Conservation (phyloP, 2,797 vertebrate species). For the Siniperca scherzeri region DNA sequence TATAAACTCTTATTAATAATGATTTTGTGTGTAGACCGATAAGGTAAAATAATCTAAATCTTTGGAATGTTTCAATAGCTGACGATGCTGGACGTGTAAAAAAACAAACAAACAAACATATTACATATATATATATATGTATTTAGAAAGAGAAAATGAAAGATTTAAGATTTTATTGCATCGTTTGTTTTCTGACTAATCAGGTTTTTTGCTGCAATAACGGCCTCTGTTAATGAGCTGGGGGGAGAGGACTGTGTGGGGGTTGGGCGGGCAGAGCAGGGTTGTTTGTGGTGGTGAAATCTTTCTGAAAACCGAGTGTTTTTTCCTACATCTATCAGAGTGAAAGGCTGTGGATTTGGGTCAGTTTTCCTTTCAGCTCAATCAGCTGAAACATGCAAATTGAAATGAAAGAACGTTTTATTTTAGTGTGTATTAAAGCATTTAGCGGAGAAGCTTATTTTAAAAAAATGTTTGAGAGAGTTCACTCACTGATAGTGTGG, state of each 20-base stretch:
- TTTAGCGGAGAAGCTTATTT: not conserved
- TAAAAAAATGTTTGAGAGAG: not conserved
- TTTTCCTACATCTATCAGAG: not conserved
- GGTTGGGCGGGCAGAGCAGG: constrained; percentile 29
- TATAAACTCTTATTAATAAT: constrained; percentile 18
- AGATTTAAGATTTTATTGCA: constrained; percentile 12
- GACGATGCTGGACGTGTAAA: constrained; percentile 22
- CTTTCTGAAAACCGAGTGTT: not conserved
- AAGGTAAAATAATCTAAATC: constrained; percentile 49
- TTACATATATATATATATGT: too few species aligned
- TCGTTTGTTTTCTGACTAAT: constrained; percentile 69
- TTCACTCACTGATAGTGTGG: constrained; percentile 19
- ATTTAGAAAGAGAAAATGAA: constrained; percentile 24
- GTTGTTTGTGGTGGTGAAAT: constrained; percentile 17
- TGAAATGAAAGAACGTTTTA: constrained; percentile 29
- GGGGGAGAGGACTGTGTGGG: constrained; percentile 1
- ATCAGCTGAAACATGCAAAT: constrained; percentile 43
- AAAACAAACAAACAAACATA: constrained; percentile 47
- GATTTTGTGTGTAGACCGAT: constrained; percentile 36
- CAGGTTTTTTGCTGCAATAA: constrained; percentile 76
- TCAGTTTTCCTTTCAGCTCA: constrained; percentile 43
- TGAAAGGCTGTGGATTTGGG: constrained; percentile 18
- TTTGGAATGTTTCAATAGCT: constrained; percentile 55
- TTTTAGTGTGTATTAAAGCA: constrained; percentile 16
- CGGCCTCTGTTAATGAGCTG: constrained; percentile 28